Conservation (phyloP, 53 echinoderm and acorn worm species). For the Mesocentrotus franciscanus region DNA sequence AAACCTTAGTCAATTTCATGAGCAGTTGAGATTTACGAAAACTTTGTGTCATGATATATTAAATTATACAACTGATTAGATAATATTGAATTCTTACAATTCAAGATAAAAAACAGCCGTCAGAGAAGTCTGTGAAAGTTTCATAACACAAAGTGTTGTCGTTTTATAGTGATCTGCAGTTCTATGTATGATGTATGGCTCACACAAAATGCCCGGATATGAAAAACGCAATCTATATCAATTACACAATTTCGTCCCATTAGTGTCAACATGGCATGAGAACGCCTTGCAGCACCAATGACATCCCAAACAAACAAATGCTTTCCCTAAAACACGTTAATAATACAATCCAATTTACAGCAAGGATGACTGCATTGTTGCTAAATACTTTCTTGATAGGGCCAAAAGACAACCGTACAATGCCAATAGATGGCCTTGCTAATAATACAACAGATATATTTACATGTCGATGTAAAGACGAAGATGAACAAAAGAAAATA, state of each 20-base stretch:
- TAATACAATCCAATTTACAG: constrained; percentile 2
- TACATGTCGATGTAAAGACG: neutral
- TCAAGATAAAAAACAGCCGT: no score
- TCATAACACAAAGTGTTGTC: no score
- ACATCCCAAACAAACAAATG: neutral
- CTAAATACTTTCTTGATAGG: neutral
- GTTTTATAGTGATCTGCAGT: no score
- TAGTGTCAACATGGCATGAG: neutral
- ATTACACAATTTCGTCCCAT: neutral
- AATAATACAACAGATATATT: neutral
- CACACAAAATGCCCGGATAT: no score
- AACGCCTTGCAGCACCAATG: neutral
- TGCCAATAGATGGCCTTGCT: neutral
- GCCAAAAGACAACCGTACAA: neutral
- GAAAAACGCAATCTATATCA: neutral
- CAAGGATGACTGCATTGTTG: neutral
- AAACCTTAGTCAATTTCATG: no score
- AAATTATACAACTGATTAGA: no score
- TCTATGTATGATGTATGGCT: no score
- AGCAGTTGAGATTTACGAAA: no score
- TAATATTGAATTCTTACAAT: no score
- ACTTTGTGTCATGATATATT: no score
- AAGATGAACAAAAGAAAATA: neutral
- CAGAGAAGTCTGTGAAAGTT: no score
- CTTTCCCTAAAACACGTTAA: neutral